Percentiles rank a stretch among this genome's conserved stretches.
Evolutionary conservation across 2,113 vertebrate species (phyloP).

Genomic region (Centrocercus urophasianus): DNA sequence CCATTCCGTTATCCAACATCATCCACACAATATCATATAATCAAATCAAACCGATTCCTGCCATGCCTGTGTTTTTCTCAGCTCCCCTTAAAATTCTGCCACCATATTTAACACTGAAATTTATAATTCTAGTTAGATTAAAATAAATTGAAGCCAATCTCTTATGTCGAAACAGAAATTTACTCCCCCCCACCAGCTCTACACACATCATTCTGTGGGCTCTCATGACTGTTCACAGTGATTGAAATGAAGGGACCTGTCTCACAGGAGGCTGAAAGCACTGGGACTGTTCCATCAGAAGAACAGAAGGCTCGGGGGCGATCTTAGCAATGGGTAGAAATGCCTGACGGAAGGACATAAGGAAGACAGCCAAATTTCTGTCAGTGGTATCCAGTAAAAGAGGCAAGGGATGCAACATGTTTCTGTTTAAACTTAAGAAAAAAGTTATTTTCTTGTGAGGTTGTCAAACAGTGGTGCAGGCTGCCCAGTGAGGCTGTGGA

Average conservation of each 20-base stretch:
- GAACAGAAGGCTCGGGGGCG: not conserved
- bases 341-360: not conserved
- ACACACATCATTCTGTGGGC: fast-evolving
- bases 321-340: not conserved
- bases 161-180: not conserved
- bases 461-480: not conserved
- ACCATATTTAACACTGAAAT: not conserved
- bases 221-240: not conserved
- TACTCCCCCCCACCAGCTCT: not conserved
- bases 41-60: not conserved
- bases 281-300: not conserved
- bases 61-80: not conserved
- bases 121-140: not conserved
- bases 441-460: not conserved
- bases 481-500: not conserved
- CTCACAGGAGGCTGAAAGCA: not conserved
- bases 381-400: not conserved
- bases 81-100: not conserved
- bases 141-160: not conserved
- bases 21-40: not conserved
- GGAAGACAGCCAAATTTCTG: not conserved
- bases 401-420: not conserved
- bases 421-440: not conserved
- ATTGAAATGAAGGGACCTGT: not conserved
- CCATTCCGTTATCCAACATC: not conserved